phyloP scores from a whole-genome alignment of 2,888 invertebrate genomes.

The Idaea straminata region DNA sequence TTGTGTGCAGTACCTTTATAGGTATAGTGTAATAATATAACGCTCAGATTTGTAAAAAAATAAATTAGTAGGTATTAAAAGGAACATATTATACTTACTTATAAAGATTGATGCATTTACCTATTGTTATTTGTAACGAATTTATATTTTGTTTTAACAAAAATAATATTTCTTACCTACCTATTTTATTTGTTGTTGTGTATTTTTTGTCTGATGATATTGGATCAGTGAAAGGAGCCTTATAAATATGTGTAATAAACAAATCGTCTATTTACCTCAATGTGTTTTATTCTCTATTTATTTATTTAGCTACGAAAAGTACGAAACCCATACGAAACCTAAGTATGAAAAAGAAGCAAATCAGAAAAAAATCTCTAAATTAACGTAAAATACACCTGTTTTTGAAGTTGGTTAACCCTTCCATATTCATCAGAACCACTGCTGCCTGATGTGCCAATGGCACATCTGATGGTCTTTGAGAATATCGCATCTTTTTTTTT shows the following conservation, averaged over 20 bases:
- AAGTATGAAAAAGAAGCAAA: too few relatives aligned
- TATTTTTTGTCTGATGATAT: slow-evolving; percentile 43
- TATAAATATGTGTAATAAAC: slow-evolving; percentile 48
- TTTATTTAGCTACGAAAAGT: not conserved
- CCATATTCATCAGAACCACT: too few relatives aligned
- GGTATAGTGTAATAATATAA: not conserved
- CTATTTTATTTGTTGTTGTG: slow-evolving; percentile 21
- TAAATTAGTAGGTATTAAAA: slow-evolving; percentile 18
- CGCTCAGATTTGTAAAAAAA: slow-evolving; percentile 15
- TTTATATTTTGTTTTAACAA: slow-evolving; percentile 61
- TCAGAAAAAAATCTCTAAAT: too few relatives aligned
- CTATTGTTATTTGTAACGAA: slow-evolving; percentile 57
- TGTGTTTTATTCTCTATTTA: not conserved
- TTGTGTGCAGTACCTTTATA: too few relatives aligned
- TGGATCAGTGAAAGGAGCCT: slow-evolving; percentile 45
- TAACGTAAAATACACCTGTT: too few relatives aligned
- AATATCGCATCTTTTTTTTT: too few relatives aligned
- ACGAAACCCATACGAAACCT: too few relatives aligned
- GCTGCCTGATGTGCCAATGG: too few relatives aligned
- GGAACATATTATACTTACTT: slow-evolving; percentile 11
- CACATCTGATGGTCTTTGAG: too few relatives aligned
- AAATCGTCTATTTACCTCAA: slow-evolving; percentile 34
- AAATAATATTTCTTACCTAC: slow-evolving; percentile 12
- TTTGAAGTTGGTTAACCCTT: too few relatives aligned
- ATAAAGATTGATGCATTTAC: slow-evolving; percentile 65